Conservation (phyloP, 2,113 vertebrate genomes). For the Ursus arctos region DNA sequence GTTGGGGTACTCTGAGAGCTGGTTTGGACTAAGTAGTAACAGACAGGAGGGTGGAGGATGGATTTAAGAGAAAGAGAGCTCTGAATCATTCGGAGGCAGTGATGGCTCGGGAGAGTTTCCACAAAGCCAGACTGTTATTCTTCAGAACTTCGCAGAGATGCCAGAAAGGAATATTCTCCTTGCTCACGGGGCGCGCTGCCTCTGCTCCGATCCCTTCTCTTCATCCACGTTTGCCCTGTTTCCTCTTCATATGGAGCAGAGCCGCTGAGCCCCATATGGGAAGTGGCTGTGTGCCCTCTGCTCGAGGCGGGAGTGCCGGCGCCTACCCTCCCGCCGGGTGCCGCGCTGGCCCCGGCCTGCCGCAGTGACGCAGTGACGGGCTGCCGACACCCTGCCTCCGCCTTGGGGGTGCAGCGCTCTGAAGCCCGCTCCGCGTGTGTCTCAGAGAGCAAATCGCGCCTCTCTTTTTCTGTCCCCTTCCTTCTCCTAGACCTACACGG, state of each 20-base stretch:
- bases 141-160: neutral
- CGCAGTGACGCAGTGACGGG: fast-evolving
- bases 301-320: neutral
- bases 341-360: neutral
- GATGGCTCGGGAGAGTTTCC: neutral
- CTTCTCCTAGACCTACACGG: constrained; percentile 95
- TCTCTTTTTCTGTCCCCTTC: neutral
- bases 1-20: neutral
- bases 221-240: fast-evolving
- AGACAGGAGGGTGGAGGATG: neutral
- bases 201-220: fast-evolving
- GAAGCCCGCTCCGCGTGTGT: neutral
- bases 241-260: neutral
- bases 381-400: fast-evolving
- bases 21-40: neutral
- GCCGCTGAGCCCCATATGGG: fast-evolving
- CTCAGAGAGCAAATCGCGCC: neutral
- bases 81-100: neutral
- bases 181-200: neutral
- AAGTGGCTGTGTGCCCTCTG: neutral
- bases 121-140: neutral
- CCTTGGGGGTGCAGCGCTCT: neutral
- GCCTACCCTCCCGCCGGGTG: neutral
- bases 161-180: neutral
- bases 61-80: neutral